Base-by-base conservation (phyloP, 2,797 vertebrate species). In the Pogonophryne albipinna region DNA sequence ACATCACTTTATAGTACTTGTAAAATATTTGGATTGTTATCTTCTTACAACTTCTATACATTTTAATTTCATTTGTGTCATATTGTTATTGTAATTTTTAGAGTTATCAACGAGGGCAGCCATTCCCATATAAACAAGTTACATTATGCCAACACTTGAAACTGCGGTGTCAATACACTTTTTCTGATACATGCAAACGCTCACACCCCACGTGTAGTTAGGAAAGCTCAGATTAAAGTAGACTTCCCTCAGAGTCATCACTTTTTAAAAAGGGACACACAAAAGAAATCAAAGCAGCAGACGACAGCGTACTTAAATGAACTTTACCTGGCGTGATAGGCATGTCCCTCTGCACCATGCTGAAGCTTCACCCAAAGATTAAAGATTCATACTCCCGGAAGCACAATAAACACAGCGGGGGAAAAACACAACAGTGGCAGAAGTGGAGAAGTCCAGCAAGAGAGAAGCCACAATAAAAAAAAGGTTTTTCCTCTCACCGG, bases 251-350 rank as follows among this genome's bases (percentile, higher is more conserved):
- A 14, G 4, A 50, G 57, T 52, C 51, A 46, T 41, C 46, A 19
- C 46, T 49, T 62, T 50, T 11, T 16, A 14, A 38, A n/a, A 38
- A 27, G 6, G 34, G 1, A 38, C 4, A 49, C 61, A 60, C 15
- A 61, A 55, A 27, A 27, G 23, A 57, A 3, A 6, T 9, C 1
- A 71, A 50, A 59, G 63, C 55, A 59, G 63, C 55, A 61, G 34
- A 31, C 45, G n/a, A 45, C 20, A 16, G 41, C 8, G 0, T 10
- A 20, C 45, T 53, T n/a, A 58, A 62, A 52, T 10, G 14, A 66
- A 78, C 63, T 51, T 87, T 94, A 95, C 94, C 95, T 95, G 94
- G 79, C 56, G 56, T 80, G 84, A 95, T 86, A 74, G 91, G 91
- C 91, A 94, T 94, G 76, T 92, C 91, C 86, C 88, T 90, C 87